Conservation (phyloP, 1,140 invertebrate genomes). For the Gerris buenoi region DNA sequence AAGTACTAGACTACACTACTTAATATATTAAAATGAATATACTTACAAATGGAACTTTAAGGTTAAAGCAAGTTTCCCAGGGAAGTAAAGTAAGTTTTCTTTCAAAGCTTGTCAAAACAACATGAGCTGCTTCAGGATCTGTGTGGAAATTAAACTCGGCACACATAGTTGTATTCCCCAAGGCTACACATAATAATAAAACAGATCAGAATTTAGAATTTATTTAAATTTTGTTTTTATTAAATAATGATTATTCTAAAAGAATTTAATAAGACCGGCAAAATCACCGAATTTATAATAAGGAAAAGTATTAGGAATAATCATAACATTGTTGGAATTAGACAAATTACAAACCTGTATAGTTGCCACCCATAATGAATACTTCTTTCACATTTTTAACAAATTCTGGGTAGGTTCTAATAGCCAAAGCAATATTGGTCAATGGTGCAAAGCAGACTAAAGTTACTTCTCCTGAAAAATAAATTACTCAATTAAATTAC, state of each 20-base stretch:
- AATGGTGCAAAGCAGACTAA: constrained; percentile 53
- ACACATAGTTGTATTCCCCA: constrained; percentile 46
- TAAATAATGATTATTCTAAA: neutral
- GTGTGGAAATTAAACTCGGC: constrained; percentile 66
- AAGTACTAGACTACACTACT: neutral
- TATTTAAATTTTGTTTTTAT: neutral
- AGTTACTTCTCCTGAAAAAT: constrained; percentile 18
- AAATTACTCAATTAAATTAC: too few species aligned
- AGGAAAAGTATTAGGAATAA: neutral
- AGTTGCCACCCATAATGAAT: constrained; percentile 64
- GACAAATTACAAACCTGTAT: constrained; percentile 33
- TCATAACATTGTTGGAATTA: too few species aligned
- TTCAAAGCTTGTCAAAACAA: constrained; percentile 39
- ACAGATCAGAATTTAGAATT: neutral
- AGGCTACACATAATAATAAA: constrained; percentile 28
- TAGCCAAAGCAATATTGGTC: constrained; percentile 58
- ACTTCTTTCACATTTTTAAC: constrained; percentile 41
- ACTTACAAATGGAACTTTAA: constrained; percentile 16
- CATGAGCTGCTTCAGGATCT: constrained; percentile 62
- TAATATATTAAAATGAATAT: neutral
- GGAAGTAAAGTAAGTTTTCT: constrained; percentile 45
- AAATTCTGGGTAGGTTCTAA: constrained; percentile 49
- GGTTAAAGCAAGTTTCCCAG: constrained; percentile 33
- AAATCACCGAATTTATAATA: neutral
- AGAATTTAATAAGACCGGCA: neutral